Evolutionary conservation across 2,797 vertebrate species (phyloP).

Genomic region (Thripadectes ignobilis): DNA sequence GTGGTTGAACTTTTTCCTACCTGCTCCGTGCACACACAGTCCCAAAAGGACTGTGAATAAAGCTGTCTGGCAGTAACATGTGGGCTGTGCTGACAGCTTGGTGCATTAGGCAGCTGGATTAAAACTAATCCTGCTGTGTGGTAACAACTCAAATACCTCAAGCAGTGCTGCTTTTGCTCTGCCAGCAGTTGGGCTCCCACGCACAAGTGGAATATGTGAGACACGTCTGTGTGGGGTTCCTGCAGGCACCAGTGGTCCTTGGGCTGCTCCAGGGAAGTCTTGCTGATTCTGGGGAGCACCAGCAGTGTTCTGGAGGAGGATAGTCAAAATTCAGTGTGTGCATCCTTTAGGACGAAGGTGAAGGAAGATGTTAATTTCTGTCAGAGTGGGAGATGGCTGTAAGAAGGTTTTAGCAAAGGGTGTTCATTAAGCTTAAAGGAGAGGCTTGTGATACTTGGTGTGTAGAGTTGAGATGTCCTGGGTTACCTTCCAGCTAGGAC

Average conservation of each 20-base stretch:
- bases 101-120: constrained; percentile 48
- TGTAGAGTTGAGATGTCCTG: not conserved
- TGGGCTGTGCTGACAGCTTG: constrained; percentile 5
- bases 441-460: not conserved
- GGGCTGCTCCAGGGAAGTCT: not conserved
- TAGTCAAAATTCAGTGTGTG: not conserved
- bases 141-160: not conserved
- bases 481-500: not conserved
- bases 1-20: not conserved
- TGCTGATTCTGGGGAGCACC: not conserved
- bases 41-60: not conserved
- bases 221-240: not conserved
- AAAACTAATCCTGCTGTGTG: constrained; percentile 45
- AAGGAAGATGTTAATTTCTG: not conserved
- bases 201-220: rapidly evolving
- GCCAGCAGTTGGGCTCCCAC: not conserved
- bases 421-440: not conserved
- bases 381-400: not conserved
- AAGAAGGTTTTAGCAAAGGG: not conserved
- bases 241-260: not conserved
- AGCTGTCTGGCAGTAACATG: not conserved
- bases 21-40: not conserved
- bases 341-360: rapidly evolving
- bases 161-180: not conserved
- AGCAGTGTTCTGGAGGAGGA: not conserved